Evolutionary conservation across 1,140 invertebrate genomes (phyloP).

Genomic region (Adelges cooleyi): DNA sequence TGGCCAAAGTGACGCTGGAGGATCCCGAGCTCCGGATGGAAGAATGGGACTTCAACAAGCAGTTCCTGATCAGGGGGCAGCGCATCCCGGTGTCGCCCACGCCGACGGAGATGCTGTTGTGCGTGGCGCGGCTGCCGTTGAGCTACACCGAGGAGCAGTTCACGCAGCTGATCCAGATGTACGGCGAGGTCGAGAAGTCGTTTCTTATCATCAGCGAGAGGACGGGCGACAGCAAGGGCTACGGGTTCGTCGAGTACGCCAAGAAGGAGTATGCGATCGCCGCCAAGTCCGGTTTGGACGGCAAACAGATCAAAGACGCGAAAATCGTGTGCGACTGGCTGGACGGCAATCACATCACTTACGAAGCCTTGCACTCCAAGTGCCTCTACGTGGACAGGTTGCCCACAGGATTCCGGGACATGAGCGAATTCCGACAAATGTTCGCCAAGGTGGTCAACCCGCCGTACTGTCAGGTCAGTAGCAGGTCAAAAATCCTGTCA

Average conservation of each 20-base stretch:
- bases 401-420: slow-evolving; percentile 45
- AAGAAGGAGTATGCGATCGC: slow-evolving; percentile 42
- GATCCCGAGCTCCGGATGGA: slow-evolving; percentile 38
- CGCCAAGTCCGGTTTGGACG: slow-evolving; percentile 43
- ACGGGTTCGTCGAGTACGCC: slow-evolving; percentile 49
- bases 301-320: slow-evolving; percentile 38
- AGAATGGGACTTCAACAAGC: slow-evolving; percentile 37
- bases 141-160: slow-evolving; percentile 43
- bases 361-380: slow-evolving; percentile 44
- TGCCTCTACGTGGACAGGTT: slow-evolving; percentile 45
- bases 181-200: slow-evolving; percentile 42
- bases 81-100: slow-evolving; percentile 40
- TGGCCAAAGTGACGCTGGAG: slow-evolving; percentile 37
- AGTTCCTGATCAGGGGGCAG: slow-evolving; percentile 39
- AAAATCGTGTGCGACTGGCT: slow-evolving; percentile 46
- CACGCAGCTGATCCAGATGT: slow-evolving; percentile 39
- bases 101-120: slow-evolving; percentile 44
- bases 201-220: slow-evolving; percentile 47
- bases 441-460: slow-evolving; percentile 45
- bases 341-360: slow-evolving; percentile 41
- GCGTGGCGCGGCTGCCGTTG: slow-evolving; percentile 44
- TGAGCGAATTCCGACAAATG: slow-evolving; percentile 44
- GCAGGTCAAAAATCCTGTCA: neutral
- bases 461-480: slow-evolving; percentile 47
- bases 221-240: slow-evolving; percentile 47